Conservation (phyloP, 2,113 vertebrate species). For the Hassar affinis region DNA sequence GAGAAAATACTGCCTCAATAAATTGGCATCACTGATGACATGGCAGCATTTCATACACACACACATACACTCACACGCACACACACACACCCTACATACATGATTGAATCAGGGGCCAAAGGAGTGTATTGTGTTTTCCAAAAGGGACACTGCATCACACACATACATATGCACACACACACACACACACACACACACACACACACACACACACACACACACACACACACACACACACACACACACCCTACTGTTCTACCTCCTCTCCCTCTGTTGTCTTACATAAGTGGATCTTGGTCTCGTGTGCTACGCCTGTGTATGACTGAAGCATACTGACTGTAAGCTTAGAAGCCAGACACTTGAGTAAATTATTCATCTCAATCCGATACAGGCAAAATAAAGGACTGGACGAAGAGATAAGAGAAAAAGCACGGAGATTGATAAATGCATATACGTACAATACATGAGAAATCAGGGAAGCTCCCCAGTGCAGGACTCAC, state of each 20-base stretch:
- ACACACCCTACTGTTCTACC: slow-evolving; percentile 26
- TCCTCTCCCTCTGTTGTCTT: slow-evolving; percentile 14
- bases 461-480: slow-evolving; percentile 7
- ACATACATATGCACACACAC: slow-evolving; percentile 29
- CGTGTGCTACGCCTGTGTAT: slow-evolving; percentile 16
- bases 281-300: slow-evolving; percentile 29
- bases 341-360: slow-evolving; percentile 40
- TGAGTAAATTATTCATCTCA: slow-evolving; percentile 49
- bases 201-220: slow-evolving; percentile 34
- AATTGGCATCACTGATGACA: neutral
- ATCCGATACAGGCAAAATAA: slow-evolving; percentile 29
- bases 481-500: slow-evolving; percentile 48
- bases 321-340: slow-evolving; percentile 20
- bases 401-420: neutral
- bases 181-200: slow-evolving; percentile 36
- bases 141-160: slow-evolving; percentile 13
- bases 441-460: neutral
- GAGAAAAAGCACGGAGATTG: neutral
- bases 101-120: neutral
- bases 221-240: slow-evolving; percentile 34
- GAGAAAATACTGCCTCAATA: neutral
- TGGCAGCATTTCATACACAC: neutral
- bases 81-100: neutral
- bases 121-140: neutral
- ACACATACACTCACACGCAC: neutral